Evolutionary conservation across 2,113 vertebrate species (phyloP).

Genomic region (Mastomys natalensis): DNA sequence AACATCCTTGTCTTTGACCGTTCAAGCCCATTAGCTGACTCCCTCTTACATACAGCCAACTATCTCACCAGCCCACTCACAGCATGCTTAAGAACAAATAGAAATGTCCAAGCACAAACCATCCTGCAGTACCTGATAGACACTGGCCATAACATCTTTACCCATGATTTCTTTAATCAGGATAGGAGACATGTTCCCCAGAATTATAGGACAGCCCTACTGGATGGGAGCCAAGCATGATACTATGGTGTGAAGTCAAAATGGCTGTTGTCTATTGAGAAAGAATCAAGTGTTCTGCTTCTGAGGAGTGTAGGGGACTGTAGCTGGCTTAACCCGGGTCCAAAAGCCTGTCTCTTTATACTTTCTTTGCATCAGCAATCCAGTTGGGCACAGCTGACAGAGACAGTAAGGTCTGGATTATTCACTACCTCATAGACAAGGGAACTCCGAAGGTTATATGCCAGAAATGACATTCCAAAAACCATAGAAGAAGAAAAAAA

Average conservation of each 20-base stretch:
- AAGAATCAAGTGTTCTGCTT: not conserved
- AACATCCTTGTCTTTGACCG: not conserved
- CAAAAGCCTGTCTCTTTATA: not conserved
- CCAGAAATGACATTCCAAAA: not conserved
- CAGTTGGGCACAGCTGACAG: not conserved
- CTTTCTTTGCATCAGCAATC: not conserved
- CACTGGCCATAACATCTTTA: not conserved
- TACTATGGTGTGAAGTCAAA: not conserved
- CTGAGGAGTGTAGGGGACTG: not conserved
- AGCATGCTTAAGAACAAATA: not conserved
- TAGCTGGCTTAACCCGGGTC: not conserved
- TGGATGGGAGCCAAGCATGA: not conserved
- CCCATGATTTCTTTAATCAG: not conserved
- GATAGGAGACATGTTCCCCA: not conserved
- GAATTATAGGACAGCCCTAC: not conserved
- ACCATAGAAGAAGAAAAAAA: not conserved
- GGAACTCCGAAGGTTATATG: not conserved
- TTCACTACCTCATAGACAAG: not conserved
- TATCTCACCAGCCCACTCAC: not conserved
- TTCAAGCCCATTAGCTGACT: not conserved
- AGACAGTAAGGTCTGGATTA: not conserved
- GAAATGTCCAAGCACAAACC: not conserved
- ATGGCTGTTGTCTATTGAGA: not conserved
- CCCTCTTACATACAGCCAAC: not conserved
- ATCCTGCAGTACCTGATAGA: not conserved